phyloP scores from a whole-genome alignment of 1,140 invertebrate genomes.

The Prorops nasuta region DNA sequence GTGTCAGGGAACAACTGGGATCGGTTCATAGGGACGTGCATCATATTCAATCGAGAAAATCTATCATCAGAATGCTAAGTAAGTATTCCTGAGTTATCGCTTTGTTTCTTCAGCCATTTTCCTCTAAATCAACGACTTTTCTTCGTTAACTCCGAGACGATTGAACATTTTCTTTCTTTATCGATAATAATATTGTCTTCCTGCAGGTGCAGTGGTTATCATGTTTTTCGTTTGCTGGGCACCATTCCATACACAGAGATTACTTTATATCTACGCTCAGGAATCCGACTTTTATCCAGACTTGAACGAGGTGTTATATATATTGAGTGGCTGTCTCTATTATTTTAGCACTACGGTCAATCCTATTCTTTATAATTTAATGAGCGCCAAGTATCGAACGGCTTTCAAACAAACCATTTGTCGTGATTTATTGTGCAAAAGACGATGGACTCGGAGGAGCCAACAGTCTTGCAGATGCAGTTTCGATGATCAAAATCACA shows the following conservation, averaged over 20 bases:
- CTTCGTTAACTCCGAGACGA: no score
- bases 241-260: slow-evolving; percentile 90
- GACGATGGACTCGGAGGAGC: background rate
- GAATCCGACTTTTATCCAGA: slow-evolving; percentile 62
- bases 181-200: background rate
- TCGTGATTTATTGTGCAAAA: slow-evolving; percentile 45
- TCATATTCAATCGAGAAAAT: slow-evolving; percentile 67
- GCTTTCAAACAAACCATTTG: slow-evolving; percentile 76
- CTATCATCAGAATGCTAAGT: slow-evolving; percentile 71
- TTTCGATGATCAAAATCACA: no score
- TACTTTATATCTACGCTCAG: slow-evolving; percentile 72
- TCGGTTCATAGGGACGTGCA: slow-evolving; percentile 66
- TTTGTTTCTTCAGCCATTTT: no score
- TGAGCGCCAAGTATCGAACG: slow-evolving; percentile 81
- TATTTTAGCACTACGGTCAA: slow-evolving; percentile 88
- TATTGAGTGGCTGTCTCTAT: slow-evolving; percentile 78
- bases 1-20: slow-evolving; percentile 52
- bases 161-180: background rate
- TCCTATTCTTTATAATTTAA: slow-evolving; percentile 88
- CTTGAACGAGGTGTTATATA: slow-evolving; percentile 78
- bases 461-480: slow-evolving; percentile 9
- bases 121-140: no score
- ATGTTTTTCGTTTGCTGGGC: slow-evolving; percentile 98
- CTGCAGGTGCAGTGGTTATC: slow-evolving; percentile 88
- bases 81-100: no score